phyloP scores from a whole-genome alignment of 2,797 vertebrate species.

The Callimico goeldii region DNA sequence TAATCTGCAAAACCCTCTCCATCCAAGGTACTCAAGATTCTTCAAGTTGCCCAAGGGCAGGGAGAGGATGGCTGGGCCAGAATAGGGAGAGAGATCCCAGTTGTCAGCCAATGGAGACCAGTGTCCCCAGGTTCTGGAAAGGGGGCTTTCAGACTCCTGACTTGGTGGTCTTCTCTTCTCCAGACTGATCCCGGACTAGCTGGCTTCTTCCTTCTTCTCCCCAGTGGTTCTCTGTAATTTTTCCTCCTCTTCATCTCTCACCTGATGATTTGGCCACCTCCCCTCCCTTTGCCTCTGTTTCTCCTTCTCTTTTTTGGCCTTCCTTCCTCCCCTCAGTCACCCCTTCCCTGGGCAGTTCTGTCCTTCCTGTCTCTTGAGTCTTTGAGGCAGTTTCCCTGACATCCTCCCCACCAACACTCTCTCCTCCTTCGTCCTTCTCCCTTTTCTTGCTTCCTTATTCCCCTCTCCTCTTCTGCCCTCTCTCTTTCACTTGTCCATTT shows the following conservation, averaged over 20 bases:
- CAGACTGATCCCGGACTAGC: not conserved
- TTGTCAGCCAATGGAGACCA: too few relatives aligned
- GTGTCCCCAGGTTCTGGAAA: not conserved
- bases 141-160: not conserved
- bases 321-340: too few relatives aligned
- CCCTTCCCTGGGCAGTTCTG: not conserved
- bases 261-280: not conserved
- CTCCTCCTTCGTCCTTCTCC: too few relatives aligned
- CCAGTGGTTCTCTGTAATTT: not conserved
- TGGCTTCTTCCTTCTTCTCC: not conserved
- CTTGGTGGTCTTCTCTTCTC: not conserved
- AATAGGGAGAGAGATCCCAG: not conserved
- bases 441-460: fast-evolving
- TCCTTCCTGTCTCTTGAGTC: not conserved
- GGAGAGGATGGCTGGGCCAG: not conserved
- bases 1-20: not conserved
- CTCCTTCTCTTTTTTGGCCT: not conserved
- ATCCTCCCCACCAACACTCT: not conserved
- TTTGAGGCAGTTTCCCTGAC: not conserved
- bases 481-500: not conserved
- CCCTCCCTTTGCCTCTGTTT: not conserved
- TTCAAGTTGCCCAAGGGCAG: not conserved
- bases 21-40: not conserved
- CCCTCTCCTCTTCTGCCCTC: not conserved
- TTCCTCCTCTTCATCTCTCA: not conserved